Conservation (phyloP, 2,888 invertebrate genomes). For the Drosophila emarginata region DNA sequence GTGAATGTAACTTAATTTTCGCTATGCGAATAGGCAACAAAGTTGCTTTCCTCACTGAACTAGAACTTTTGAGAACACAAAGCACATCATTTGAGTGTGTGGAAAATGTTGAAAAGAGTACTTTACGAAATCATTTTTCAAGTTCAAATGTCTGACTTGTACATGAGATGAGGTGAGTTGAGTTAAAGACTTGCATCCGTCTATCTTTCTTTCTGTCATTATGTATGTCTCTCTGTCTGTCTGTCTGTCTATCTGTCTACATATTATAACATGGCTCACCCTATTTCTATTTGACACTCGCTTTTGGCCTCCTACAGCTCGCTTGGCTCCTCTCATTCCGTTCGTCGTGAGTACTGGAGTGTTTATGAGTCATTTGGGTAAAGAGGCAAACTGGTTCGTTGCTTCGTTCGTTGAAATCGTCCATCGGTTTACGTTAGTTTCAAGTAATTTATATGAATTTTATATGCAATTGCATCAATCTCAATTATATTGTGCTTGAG, state of each 20-base stretch:
- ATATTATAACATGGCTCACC: conserved; percentile 45
- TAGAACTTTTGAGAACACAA: not conserved
- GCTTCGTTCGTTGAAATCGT: conserved; percentile 12
- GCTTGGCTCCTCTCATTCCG: not conserved
- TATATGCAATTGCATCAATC: conserved; percentile 73
- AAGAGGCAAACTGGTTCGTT: conserved; percentile 53
- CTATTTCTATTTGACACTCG: conserved; percentile 45
- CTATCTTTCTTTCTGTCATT: not conserved
- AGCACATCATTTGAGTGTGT: not conserved
- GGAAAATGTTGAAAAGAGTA: not conserved
- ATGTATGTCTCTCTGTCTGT: not conserved
- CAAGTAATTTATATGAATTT: conserved; percentile 67
- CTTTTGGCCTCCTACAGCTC: conserved; percentile 36
- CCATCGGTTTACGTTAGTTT: conserved; percentile 38
- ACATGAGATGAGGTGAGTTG: not conserved
- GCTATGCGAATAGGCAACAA: not conserved
- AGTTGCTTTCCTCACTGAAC: not conserved
- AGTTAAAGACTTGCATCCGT: not conserved
- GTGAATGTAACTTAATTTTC: too few relatives aligned
- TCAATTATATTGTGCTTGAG: conserved; percentile 63
- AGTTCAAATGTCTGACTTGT: conserved; percentile 21
- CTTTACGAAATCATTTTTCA: conserved; percentile 25
- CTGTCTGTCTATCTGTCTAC: not conserved
- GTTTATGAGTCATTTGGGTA: conserved; percentile 72
- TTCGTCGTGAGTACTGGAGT: conserved; percentile 21